Percentiles rank a stretch among this genome's conserved stretches.
phyloP scores from a whole-genome alignment of 2,888 invertebrate genomes.

The Lochmaea crataegi region DNA sequence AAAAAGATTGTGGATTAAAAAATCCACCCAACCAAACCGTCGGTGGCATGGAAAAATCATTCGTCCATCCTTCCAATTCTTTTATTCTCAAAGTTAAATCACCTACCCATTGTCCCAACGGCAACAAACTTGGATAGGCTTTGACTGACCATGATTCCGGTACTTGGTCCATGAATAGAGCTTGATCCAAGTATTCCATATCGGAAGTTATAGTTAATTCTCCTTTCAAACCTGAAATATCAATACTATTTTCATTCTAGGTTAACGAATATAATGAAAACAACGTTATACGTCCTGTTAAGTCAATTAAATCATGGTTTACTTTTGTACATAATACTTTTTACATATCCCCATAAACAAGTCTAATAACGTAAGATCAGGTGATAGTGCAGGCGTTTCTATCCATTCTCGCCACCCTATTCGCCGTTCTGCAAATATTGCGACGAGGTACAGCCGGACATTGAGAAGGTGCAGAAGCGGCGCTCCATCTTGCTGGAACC shows the following conservation, averaged over 20 bases:
- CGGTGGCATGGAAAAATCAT: conserved; percentile 87
- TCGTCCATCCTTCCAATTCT: conserved; percentile 88
- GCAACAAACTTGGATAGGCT: conserved; percentile 89
- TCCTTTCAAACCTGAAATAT: conserved; percentile 65
- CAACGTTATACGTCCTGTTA: too few species aligned
- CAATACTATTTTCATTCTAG: not conserved
- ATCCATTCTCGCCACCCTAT: too few species aligned
- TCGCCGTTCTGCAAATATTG: too few species aligned
- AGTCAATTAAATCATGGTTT: too few species aligned
- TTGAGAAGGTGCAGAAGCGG: too few species aligned
- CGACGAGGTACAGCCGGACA: too few species aligned
- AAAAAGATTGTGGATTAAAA: conserved; percentile 96
- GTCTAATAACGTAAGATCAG: too few species aligned
- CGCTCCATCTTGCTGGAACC: too few species aligned
- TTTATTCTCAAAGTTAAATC: conserved; percentile 83
- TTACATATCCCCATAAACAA: too few species aligned
- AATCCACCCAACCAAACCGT: conserved; percentile 95
- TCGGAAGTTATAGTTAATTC: conserved; percentile 92
- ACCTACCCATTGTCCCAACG: conserved; percentile 85
- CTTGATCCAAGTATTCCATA: conserved; percentile 89
- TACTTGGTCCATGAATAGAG: conserved; percentile 91
- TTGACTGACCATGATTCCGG: conserved; percentile 86
- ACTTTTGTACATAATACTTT: too few species aligned
- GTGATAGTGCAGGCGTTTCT: too few species aligned
- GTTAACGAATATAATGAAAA: too few species aligned